A percentile compares a stretch with the other conserved stretches of the same genome.
Evolutionary conservation across 53 echinoderm and acorn worm genomes (phyloP).

Genomic region (Luidia sarsii): DNA sequence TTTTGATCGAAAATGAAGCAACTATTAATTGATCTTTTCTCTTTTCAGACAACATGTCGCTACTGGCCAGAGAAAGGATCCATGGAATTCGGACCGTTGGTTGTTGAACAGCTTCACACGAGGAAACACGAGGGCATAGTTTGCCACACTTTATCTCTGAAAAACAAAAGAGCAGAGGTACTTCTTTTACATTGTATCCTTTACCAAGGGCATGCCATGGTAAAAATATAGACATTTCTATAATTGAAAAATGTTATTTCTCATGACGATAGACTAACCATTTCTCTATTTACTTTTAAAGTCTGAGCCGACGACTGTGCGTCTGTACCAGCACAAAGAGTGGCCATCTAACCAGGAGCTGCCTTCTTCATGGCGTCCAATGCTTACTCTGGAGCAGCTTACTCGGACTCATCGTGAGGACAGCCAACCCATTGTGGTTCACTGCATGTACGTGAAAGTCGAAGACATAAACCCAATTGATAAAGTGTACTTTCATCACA

Average conservation of each 20-base stretch:
- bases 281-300: neutral
- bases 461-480: too few species aligned
- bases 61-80: constrained; percentile 63
- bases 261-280: neutral
- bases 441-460: constrained; percentile 80
- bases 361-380: constrained; percentile 39
- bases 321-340: constrained; percentile 64
- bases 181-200: too few species aligned
- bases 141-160: neutral
- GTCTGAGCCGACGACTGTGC: constrained; percentile 32
- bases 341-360: constrained; percentile 63
- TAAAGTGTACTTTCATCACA: too few species aligned
- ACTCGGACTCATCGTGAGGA: constrained; percentile 48
- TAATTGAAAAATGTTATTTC: too few species aligned
- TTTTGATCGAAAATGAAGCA: neutral
- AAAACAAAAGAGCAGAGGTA: neutral
- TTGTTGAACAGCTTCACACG: constrained; percentile 26
- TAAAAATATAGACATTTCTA: too few species aligned
- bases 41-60: constrained; percentile 46
- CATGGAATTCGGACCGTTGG: constrained; percentile 50
- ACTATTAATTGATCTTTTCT: neutral
- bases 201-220: too few species aligned
- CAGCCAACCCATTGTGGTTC: constrained; percentile 67
- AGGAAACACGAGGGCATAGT: neutral
- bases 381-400: constrained; percentile 54